These are phyloP conservation scores for Pomatostomus ruficeps DNA, from an alignment of 2,113 vertebrate species.

Conservation along the genomic window DNA sequence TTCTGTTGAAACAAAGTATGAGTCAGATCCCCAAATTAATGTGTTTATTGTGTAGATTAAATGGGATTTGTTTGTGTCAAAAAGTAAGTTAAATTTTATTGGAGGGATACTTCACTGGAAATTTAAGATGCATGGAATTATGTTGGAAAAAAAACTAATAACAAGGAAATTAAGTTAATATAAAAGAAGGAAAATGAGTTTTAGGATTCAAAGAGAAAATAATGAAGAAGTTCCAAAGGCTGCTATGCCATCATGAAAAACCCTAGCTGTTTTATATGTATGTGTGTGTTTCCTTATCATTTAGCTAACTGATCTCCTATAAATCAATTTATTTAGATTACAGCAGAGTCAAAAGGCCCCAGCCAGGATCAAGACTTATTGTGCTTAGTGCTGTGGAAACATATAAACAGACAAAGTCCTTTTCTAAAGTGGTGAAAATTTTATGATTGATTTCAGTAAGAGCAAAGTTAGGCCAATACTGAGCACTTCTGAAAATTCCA, in stretches of 20 bases:
- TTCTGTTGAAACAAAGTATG: background rate
- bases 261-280: background rate
- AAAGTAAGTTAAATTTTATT: background rate
- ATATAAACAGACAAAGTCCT: constrained; percentile 25
- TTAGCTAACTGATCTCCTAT: constrained; percentile 28
- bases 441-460: constrained; percentile 56
- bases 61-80: background rate
- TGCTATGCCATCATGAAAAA: background rate
- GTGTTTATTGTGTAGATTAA: background rate
- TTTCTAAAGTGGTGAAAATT: constrained; percentile 48
- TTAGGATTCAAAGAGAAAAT: background rate
- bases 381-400: constrained; percentile 27
- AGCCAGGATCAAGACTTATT: constrained; percentile 24
- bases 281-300: background rate
- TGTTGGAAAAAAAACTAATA: background rate
- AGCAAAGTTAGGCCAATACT: constrained; percentile 39
- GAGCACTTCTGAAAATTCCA: constrained; percentile 45
- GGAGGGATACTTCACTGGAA: background rate
- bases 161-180: background rate
- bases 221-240: background rate
- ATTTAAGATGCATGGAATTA: background rate
- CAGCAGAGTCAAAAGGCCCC: constrained; percentile 13
- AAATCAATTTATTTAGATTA: constrained; percentile 54
- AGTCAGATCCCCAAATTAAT: background rate
- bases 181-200: background rate